Base-by-base conservation (phyloP, 2,888 invertebrate genomes). In the Caenorhabditis becei region DNA sequence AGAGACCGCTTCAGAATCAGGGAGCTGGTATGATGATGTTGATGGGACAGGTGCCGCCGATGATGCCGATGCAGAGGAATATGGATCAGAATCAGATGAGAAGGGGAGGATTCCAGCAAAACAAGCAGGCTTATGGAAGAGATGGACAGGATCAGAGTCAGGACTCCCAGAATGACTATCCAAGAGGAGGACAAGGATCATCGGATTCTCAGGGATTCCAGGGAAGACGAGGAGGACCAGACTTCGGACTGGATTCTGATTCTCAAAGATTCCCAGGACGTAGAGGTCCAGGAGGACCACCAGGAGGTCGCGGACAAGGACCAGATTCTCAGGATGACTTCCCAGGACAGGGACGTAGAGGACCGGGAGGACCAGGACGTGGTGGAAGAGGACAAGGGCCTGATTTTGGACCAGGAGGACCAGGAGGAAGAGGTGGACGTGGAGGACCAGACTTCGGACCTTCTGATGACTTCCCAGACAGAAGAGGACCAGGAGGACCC, bases 91-190 rank as follows among this genome's bases (percentile, higher is more conserved):
- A n/a, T n/a, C n/a, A n/a, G n/a, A n/a, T n/a, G n/a, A 54, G 65
- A 54, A 26, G 24, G n/a, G 23, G 28, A 28, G 61, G 61, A 41
- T 32, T 32, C 23, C 28, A 54, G 26, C 41, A 41, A 16, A 10
- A 41, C 8, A 5, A 10, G 16, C 41, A 41, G 41, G 7, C 18
- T 35, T 23, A 24, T 26, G 11, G 44, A 23, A 32, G 51, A 63
- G 65, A 26, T 26, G 41, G 41, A n/a, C 59, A 41, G 37, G 41
- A 24, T 11, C 54, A 54, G 24, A 35, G 66, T 23, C 59, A 44
- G 66, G 54, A 66, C 54, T n/a, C n/a, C n/a, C 66, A 49, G 54
- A 62, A 10, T 62, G 28, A n/a, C 47, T 44, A 49, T 47, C 62
- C 8, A 28, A 62, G 49, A 26, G n/a, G 18, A 14, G 56, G 44